These are phyloP conservation scores for Pseudopleuronectes americanus DNA, from an alignment of 2,797 vertebrate genomes.

Conservation along the genomic window DNA sequence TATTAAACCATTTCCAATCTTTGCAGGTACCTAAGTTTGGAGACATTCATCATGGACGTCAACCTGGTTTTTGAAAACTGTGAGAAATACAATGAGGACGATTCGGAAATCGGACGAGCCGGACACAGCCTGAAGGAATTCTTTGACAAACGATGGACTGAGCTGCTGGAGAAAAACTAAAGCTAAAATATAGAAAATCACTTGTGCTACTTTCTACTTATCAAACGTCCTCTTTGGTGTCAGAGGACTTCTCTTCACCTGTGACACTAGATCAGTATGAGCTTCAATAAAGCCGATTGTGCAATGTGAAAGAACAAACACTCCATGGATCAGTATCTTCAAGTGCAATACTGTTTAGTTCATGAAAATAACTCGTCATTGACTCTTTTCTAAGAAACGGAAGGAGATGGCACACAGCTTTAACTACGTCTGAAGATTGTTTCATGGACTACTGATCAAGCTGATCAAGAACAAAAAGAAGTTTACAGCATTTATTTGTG, in stretches of 20 bases:
- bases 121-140: conserved; percentile 97
- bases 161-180: conserved; percentile 87
- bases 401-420: conserved; percentile 79
- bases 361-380: conserved; percentile 78
- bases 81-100: conserved; percentile 97
- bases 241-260: conserved; percentile 67
- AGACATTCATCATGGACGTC: conserved; percentile 93
- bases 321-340: conserved; percentile 79
- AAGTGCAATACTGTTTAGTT: conserved; percentile 91
- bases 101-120: conserved; percentile 95
- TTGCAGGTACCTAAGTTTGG: conserved; percentile 91
- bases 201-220: conserved; percentile 8
- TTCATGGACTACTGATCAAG: conserved; percentile 86
- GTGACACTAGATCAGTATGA: conserved; percentile 75
- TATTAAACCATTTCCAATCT: not conserved
- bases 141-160: conserved; percentile 96
- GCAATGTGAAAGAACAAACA: conserved; percentile 80
- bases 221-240: conserved; percentile 36
- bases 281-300: conserved; percentile 77
- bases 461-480: conserved; percentile 79
- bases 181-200: not conserved
- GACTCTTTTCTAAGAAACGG: conserved; percentile 90
- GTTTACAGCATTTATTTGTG: conserved; percentile 89
- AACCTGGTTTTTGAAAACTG: conserved; percentile 99
- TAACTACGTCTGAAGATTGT: conserved; percentile 89